These are phyloP conservation scores for Pipistrellus pygmaeus DNA, from an alignment of 2,797 vertebrate genomes.

Conservation along the genomic window DNA sequence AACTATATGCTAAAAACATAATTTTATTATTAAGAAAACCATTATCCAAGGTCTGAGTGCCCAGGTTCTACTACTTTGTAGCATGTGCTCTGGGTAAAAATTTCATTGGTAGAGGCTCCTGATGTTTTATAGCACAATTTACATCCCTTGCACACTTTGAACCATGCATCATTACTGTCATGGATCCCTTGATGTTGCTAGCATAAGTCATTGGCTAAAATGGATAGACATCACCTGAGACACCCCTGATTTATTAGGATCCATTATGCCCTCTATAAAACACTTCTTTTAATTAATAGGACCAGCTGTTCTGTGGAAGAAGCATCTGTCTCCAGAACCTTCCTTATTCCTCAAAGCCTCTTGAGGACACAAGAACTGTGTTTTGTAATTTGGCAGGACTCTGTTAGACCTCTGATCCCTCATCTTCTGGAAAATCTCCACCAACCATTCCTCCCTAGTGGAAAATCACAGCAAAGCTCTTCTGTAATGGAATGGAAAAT, in stretches of 20 bases:
- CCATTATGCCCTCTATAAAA: neutral
- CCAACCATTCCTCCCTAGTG: neutral
- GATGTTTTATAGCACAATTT: conserved; percentile 32
- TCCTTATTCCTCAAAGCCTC: neutral
- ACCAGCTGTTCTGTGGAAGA: neutral
- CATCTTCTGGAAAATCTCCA: conserved; percentile 42
- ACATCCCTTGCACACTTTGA: neutral
- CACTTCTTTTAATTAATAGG: conserved; percentile 3
- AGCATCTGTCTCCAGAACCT: neutral
- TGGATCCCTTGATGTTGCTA: neutral
- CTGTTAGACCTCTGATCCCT: neutral
- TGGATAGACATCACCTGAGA: neutral
- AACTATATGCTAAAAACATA: neutral
- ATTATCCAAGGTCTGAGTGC: neutral
- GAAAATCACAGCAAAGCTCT: neutral
- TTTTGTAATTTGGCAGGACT: conserved; percentile 20
- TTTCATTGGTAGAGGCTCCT: neutral
- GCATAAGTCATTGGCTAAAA: neutral
- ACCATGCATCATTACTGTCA: neutral
- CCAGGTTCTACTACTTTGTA: neutral
- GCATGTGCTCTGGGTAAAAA: neutral
- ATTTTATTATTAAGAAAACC: conserved; percentile 35
- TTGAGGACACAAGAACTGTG: neutral
- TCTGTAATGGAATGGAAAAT: neutral
- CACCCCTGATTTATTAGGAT: conserved; percentile 5